Percentiles rank a stretch among this genome's conserved stretches.
These are phyloP conservation scores for Cephus nigrinus DNA, from an alignment of 2,888 invertebrate genomes.

Conservation along the genomic window DNA sequence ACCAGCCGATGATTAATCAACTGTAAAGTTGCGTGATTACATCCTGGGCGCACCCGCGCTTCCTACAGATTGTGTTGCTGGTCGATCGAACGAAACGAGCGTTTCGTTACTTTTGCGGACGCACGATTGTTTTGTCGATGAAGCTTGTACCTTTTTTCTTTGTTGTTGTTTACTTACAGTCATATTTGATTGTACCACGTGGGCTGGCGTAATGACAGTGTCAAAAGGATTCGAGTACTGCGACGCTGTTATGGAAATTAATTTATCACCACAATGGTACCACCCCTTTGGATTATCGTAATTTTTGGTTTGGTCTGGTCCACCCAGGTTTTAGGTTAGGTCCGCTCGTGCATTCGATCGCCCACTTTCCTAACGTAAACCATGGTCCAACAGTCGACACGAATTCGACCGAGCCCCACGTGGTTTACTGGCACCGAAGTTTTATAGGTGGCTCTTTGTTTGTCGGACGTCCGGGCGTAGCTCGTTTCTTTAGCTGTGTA, in stretches of 20 bases:
- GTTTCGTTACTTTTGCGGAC: neutral
- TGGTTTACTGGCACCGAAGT: neutral
- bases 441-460: slow-evolving; percentile 10
- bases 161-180: neutral
- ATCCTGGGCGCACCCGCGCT: slow-evolving; percentile 25
- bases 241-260: neutral
- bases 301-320: neutral
- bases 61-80: neutral
- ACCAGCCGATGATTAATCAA: slow-evolving; percentile 19
- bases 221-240: neutral
- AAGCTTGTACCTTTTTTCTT: neutral
- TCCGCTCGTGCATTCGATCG: neutral
- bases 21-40: slow-evolving; percentile 27
- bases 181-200: neutral
- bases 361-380: neutral
- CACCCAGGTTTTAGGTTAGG: neutral
- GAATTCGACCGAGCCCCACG: neutral
- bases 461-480: neutral
- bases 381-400: neutral
- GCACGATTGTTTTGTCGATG: neutral
- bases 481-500: neutral
- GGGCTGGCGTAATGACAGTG: neutral
- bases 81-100: neutral
- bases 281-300: neutral
- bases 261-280: neutral